Percentiles rank a stretch among this genome's conserved stretches.
Conservation (phyloP, 2,797 vertebrate genomes). For the Tapera naevia region DNA sequence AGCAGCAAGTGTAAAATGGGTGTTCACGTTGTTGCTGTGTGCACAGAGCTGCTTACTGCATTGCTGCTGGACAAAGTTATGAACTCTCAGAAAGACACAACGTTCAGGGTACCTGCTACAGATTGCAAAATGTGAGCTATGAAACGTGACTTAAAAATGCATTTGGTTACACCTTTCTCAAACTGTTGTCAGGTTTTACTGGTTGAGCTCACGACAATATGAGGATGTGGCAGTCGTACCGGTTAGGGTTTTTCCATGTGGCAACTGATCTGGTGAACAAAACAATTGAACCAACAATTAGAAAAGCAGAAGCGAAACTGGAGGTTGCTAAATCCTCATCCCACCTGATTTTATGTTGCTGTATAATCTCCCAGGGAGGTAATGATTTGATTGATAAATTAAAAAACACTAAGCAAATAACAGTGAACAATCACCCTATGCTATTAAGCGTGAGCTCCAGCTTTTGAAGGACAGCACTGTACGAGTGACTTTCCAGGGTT, state of each 20-base stretch:
- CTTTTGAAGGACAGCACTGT: background rate
- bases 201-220: background rate
- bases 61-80: background rate
- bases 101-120: background rate
- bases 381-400: background rate
- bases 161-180: background rate
- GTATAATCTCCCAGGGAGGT: background rate
- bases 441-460: background rate
- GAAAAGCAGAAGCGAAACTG: background rate
- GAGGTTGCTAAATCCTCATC: background rate
- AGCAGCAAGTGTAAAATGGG: background rate
- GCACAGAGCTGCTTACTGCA: background rate
- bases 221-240: background rate
- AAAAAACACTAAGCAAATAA: background rate
- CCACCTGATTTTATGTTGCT: background rate
- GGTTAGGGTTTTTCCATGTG: background rate
- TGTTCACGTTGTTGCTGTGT: fast-evolving
- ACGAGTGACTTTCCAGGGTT: background rate
- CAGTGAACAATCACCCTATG: too few species aligned
- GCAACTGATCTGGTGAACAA: background rate
- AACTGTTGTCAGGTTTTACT: background rate
- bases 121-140: background rate
- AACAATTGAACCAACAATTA: background rate
- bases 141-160: background rate
- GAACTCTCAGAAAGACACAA: background rate